These are phyloP conservation scores for Pocillopora meandrina DNA, from an alignment of 92 coral and sea anemone species.

Conservation along the genomic window DNA sequence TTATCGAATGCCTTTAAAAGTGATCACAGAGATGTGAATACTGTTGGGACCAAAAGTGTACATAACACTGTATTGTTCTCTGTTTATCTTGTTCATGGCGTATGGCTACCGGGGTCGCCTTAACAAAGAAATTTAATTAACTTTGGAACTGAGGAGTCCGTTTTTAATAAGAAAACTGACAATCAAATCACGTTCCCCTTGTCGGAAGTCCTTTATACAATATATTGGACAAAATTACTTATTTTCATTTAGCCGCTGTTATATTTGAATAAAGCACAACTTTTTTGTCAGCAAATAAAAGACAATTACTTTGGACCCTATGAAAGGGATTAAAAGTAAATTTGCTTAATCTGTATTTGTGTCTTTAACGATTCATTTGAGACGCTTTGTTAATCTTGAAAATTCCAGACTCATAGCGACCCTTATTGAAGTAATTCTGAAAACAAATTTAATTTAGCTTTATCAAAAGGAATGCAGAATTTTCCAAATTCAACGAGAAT, in stretches of 20 bases:
- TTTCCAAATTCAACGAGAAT: too few relatives aligned
- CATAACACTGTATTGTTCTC: background rate
- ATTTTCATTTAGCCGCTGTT: constrained; percentile 11
- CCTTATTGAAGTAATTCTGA: too few relatives aligned
- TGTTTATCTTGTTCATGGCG: background rate
- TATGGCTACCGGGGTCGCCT: background rate
- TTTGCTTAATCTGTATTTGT: constrained; percentile 6
- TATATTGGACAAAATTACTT: background rate
- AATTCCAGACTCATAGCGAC: too few relatives aligned
- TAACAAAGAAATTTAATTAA: constrained; percentile 9
- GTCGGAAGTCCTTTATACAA: constrained; percentile 12
- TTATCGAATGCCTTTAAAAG: too few relatives aligned
- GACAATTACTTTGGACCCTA: background rate
- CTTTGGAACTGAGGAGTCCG: background rate
- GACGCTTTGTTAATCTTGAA: background rate
- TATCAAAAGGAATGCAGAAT: too few relatives aligned
- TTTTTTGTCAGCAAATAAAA: constrained; percentile 13
- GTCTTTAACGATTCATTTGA: background rate
- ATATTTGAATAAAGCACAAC: background rate
- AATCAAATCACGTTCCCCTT: background rate
- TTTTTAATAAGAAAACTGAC: background rate
- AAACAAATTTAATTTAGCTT: too few relatives aligned
- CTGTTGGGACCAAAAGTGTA: background rate
- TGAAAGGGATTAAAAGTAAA: background rate
- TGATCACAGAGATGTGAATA: too few relatives aligned